These are phyloP conservation scores for Meganola albula DNA, from an alignment of 2,888 invertebrate species.

Conservation along the genomic window DNA sequence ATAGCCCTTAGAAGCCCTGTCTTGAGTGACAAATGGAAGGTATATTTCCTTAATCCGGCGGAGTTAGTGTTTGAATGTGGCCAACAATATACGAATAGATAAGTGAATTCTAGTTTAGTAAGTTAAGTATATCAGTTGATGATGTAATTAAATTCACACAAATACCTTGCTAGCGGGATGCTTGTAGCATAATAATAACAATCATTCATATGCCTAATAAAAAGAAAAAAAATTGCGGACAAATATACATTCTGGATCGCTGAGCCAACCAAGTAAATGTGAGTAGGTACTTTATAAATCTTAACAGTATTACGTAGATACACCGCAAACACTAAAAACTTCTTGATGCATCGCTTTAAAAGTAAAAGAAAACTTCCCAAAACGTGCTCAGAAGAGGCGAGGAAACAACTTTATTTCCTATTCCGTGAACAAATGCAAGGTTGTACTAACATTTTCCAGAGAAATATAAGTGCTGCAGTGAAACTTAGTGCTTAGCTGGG, in stretches of 20 bases:
- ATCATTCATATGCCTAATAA: no score
- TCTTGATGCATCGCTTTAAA: slow-evolving; percentile 40
- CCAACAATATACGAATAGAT: no score
- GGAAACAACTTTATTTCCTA: slow-evolving; percentile 59
- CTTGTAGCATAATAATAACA: no score
- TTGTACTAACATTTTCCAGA: slow-evolving; percentile 36
- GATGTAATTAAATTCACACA: no score
- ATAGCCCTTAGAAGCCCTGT: slow-evolving; percentile 55
- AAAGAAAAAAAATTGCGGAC: no score
- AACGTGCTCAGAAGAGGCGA: slow-evolving; percentile 42
- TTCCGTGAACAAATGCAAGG: slow-evolving; percentile 59
- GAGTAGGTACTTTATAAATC: slow-evolving; percentile 22
- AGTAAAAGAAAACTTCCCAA: slow-evolving; percentile 43
- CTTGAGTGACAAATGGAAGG: slow-evolving; percentile 68
- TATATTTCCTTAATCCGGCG: slow-evolving; percentile 58
- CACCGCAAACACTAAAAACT: slow-evolving; percentile 24
- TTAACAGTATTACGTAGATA: slow-evolving; percentile 21
- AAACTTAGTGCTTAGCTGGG: no score
- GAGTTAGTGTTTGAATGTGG: slow-evolving; percentile 34
- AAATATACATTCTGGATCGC: no score
- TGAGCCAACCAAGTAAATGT: no score
- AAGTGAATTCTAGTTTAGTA: no score
- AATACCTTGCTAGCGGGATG: no score
- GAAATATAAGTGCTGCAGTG: slow-evolving; percentile 32
- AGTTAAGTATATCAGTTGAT: no score